Evolutionary conservation across 2,113 vertebrate genomes (phyloP), one percentile per base, ranked within the genome.

Genomic region (Mellivora capensis): DNA sequence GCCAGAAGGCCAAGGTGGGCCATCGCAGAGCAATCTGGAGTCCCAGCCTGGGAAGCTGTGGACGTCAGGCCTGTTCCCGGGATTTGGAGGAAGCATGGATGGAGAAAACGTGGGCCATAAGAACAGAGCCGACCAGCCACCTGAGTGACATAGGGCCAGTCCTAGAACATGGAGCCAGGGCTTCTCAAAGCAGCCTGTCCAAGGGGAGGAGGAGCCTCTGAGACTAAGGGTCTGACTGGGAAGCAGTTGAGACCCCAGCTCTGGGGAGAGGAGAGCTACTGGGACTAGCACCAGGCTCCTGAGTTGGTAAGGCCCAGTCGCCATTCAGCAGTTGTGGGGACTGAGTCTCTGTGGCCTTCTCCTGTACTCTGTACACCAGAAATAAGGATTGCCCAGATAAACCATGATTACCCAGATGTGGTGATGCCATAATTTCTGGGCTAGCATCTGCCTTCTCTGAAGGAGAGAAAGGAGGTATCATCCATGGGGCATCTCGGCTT

Each of bases 401-500:
- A 47, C 10, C 0, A 0, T 12, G 69, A n/a, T 90, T 81, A 6
- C 54, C 52, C 31, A 47, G 5, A n/a, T 74, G 85, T 17, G 37
- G 15, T 59, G 76, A 39, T 34, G 13, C n/a, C 42, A 57, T 15
- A 42, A 20, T 67, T 39, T 81, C 89, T 49, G 4, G 54, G 34
- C 67, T n/a, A 37, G 47, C 27, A 8, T 76, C 57, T 67, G 31
- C n/a, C 64, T 15, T 54, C 77, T 42, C 13, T 64, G 44, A 21
- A 91, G 25, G 83, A n/a, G 71, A 80, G 59, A 62, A 59, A 6
- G 25, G 23, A 39, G 0, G 3, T 8, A 1, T 12, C 15, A 4
- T 7, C 6, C 1, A 0, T 83, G 7, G 14, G 14, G 42, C 27
- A 18, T 77, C 25, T 77, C 1, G 1, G 42, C 27, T 10, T 47